Percentiles rank a stretch among this genome's conserved stretches.
These are phyloP conservation scores for Scyliorhinus canicula DNA, from an alignment of 2,797 vertebrate species.

Conservation along the genomic window DNA sequence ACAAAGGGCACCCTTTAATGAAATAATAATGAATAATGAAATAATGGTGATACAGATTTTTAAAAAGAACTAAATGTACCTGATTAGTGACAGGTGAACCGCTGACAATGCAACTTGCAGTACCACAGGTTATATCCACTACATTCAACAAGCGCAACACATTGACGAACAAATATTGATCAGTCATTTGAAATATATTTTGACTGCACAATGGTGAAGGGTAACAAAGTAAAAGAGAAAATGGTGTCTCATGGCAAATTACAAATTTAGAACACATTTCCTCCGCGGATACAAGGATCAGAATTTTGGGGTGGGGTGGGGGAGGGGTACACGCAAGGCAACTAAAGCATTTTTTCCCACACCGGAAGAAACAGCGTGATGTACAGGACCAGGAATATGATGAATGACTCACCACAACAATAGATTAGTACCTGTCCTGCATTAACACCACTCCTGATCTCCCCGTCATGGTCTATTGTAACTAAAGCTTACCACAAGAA, in stretches of 20 bases:
- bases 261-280: constrained; percentile 41
- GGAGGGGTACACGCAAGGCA: constrained; percentile 54
- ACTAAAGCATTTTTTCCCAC: constrained; percentile 49
- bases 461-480: not conserved
- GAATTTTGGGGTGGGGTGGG: constrained; percentile 46
- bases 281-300: constrained; percentile 47
- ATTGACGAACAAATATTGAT: not conserved
- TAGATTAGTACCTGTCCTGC: not conserved
- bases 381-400: not conserved
- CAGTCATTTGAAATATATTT: not conserved
- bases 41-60: no score
- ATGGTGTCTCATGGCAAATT: not conserved
- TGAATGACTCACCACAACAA: not conserved
- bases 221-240: not conserved
- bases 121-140: not conserved
- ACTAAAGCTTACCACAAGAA: not conserved
- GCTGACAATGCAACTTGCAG: not conserved
- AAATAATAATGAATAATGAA: no score
- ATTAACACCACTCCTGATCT: not conserved
- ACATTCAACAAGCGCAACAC: not conserved
- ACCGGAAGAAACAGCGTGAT: not conserved
- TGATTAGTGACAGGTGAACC: not conserved
- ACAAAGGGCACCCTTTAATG: not conserved
- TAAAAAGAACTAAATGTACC: not conserved
- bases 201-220: not conserved